Percentiles rank a stretch among this genome's conserved stretches.
phyloP scores from a whole-genome alignment of 2,797 vertebrate genomes.

The Sphenopsis melanotis region DNA sequence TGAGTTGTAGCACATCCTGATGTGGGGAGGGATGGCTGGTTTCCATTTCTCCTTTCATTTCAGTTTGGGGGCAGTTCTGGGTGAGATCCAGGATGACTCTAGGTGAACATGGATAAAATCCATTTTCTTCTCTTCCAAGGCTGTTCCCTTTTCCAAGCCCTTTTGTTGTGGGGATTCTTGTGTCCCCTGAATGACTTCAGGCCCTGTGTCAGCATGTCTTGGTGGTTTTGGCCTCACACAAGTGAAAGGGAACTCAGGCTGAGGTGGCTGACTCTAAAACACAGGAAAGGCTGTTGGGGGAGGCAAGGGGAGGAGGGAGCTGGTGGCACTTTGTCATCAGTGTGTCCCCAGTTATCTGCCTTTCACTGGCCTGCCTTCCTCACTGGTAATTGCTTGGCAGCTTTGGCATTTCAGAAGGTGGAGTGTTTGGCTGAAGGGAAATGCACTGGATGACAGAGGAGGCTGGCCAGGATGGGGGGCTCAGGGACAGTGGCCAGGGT shows the following conservation, averaged over 20 bases:
- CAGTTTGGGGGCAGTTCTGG: not conserved
- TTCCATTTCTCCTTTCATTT: not conserved
- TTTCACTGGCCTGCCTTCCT: not conserved
- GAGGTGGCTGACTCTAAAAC: not conserved
- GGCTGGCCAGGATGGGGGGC: not conserved
- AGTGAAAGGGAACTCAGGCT: not conserved
- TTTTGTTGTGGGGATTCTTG: not conserved
- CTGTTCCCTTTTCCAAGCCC: not conserved
- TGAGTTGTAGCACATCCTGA: not conserved
- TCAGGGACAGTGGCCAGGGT: fast-evolving
- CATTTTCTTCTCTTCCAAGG: not conserved
- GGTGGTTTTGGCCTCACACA: not conserved
- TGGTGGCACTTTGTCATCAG: not conserved
- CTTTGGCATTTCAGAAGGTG: slow-evolving; percentile 17
- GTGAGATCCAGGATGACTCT: not conserved
- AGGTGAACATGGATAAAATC: not conserved
- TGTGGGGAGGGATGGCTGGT: not conserved
- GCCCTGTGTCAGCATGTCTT: not conserved
- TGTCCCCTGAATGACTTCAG: not conserved
- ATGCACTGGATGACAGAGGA: not conserved
- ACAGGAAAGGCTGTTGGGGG: not conserved
- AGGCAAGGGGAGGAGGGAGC: not conserved
- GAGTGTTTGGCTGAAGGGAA: not conserved
- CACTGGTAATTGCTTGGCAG: not conserved
- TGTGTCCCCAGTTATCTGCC: not conserved